Percentiles rank a stretch among this genome's conserved stretches.
phyloP scores from a whole-genome alignment of 2,888 invertebrate species.

The Phasia obesa region DNA sequence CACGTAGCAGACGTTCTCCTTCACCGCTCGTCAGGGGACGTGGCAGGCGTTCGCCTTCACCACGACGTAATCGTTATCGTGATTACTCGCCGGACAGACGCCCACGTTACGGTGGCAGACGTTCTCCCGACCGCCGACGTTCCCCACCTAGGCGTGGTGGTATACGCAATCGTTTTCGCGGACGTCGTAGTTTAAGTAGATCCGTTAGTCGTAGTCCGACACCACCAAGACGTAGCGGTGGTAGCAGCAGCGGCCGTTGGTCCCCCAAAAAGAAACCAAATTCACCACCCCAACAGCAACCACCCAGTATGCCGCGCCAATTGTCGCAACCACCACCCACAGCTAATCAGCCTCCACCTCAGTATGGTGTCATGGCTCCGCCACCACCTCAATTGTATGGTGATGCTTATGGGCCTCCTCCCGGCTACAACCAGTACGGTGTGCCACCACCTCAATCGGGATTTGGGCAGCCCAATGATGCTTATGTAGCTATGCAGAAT shows the following conservation, averaged over 20 bases:
- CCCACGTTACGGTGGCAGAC: slow-evolving; percentile 74
- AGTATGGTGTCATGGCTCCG: slow-evolving; percentile 76
- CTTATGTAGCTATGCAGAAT: slow-evolving; percentile 73
- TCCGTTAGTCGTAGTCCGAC: slow-evolving; percentile 77
- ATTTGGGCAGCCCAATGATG: slow-evolving; percentile 73
- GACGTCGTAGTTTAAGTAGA: slow-evolving; percentile 76
- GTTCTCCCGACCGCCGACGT: slow-evolving; percentile 74
- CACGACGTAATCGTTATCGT: slow-evolving; percentile 75
- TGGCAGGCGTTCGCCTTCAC: slow-evolving; percentile 78
- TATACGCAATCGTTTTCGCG: slow-evolving; percentile 75
- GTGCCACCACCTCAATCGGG: slow-evolving; percentile 75
- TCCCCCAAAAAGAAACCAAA: slow-evolving; percentile 78
- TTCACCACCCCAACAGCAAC: slow-evolving; percentile 73
- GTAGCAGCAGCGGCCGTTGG: slow-evolving; percentile 77
- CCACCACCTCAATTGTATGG: slow-evolving; percentile 77
- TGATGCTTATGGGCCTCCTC: slow-evolving; percentile 74
- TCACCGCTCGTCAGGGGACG: slow-evolving; percentile 74
- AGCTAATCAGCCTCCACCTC: slow-evolving; percentile 68
- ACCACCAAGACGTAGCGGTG: slow-evolving; percentile 74
- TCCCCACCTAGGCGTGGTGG: slow-evolving; percentile 71
- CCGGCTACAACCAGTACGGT: slow-evolving; percentile 76
- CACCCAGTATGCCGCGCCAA: slow-evolving; percentile 71
- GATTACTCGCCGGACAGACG: slow-evolving; percentile 79
- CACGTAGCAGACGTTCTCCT: slow-evolving; percentile 77
- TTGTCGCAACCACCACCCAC: slow-evolving; percentile 69